A percentile compares a stretch with the other conserved stretches of the same genome.
Conservation (phyloP, 2,113 vertebrate species). For the Kobus ellipsiprymnus region DNA sequence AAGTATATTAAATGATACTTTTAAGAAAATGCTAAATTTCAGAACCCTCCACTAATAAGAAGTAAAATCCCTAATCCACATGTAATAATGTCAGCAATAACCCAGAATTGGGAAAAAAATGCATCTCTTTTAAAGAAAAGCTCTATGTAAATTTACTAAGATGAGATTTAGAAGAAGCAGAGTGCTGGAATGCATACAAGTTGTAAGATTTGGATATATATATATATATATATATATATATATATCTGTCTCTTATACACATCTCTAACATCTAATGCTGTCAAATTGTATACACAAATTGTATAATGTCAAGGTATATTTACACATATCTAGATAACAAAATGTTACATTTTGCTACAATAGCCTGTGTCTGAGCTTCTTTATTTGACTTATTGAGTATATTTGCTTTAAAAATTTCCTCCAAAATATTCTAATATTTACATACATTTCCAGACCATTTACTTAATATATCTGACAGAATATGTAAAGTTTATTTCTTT, state of each 20-base stretch:
- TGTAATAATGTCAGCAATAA: not conserved
- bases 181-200: rapidly evolving
- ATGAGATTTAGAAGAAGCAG: not conserved
- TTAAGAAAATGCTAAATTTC: not conserved
- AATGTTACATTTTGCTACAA: not conserved
- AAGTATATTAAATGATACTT: not conserved
- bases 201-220: not conserved
- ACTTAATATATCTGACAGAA: not conserved
- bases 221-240: no score
- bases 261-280: not conserved
- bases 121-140: not conserved
- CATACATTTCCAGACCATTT: not conserved
- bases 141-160: not conserved
- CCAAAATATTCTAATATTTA: not conserved
- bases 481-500: not conserved
- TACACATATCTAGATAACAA: not conserved
- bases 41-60: not conserved
- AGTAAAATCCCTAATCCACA: not conserved
- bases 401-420: not conserved
- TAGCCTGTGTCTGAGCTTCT: not conserved
- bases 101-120: no score
- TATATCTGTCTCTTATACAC: no score
- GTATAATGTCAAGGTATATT: not conserved
- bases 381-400: not conserved
- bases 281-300: not conserved